Conservation (phyloP, 2,113 vertebrate genomes). For the Limanda limanda region DNA sequence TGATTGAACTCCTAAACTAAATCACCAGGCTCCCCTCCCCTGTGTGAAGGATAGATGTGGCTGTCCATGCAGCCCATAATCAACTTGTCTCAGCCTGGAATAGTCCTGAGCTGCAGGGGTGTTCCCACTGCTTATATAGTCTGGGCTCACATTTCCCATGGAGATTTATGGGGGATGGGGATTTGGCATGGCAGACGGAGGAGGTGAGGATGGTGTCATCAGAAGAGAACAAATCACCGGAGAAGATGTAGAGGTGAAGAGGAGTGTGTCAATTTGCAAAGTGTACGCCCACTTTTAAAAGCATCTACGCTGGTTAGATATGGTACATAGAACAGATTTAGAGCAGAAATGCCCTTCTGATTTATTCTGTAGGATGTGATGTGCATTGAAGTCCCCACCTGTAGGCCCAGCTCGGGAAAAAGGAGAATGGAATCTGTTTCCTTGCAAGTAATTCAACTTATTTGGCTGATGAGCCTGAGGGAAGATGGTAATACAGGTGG, state of each 20-base stretch:
- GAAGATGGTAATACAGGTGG: not conserved
- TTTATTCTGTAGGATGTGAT: not conserved
- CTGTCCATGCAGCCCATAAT: slow-evolving; percentile 51
- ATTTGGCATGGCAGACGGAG: slow-evolving; percentile 22
- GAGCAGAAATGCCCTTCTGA: slow-evolving; percentile 12
- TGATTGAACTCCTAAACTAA: slow-evolving; percentile 21
- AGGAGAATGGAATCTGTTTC: not conserved
- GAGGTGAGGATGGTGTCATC: slow-evolving; percentile 22
- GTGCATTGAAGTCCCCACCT: slow-evolving; percentile 2
- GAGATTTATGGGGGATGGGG: slow-evolving; percentile 38
- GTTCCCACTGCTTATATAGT: slow-evolving; percentile 39
- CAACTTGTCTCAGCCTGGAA: slow-evolving; percentile 57
- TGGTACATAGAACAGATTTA: not conserved
- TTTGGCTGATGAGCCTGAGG: not conserved
- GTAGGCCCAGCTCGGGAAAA: not conserved
- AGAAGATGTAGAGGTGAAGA: not conserved
- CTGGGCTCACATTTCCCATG: slow-evolving; percentile 40
- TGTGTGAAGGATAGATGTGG: slow-evolving; percentile 42
- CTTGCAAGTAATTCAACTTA: not conserved
- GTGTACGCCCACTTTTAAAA: not conserved
- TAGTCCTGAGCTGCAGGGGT: slow-evolving; percentile 51
- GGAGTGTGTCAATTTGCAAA: slow-evolving; percentile 1
- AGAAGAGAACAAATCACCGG: slow-evolving; percentile 23
- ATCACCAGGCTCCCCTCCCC: not conserved
- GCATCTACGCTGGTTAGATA: not conserved